phyloP scores from a whole-genome alignment of 2,888 invertebrate species.

The Cerastoderma edule region DNA sequence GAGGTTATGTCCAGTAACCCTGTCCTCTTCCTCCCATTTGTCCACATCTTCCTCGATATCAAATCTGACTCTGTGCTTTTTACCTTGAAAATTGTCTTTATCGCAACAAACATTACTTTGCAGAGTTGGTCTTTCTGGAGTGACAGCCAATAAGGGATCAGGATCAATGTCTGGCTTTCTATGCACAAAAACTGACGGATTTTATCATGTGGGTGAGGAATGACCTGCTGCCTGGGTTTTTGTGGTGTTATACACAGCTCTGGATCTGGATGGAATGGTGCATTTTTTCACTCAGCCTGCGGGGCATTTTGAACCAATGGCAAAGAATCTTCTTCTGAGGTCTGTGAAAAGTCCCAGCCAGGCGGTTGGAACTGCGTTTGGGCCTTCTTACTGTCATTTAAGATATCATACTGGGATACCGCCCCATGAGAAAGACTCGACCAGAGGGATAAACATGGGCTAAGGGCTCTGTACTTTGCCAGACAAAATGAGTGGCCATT shows the following conservation, averaged over 20 bases:
- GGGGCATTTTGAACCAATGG: constrained; percentile 60
- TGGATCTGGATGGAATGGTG: constrained; percentile 64
- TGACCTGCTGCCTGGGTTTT: constrained; percentile 34
- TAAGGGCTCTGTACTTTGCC: constrained; percentile 67
- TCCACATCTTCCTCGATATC: constrained; percentile 60
- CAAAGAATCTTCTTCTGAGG: constrained; percentile 68
- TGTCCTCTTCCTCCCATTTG: constrained; percentile 27
- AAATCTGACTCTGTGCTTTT: constrained; percentile 66
- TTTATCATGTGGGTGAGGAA: not conserved
- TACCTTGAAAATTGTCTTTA: constrained; percentile 29
- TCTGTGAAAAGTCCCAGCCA: constrained; percentile 69
- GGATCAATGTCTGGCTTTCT: constrained; percentile 49
- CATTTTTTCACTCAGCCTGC: constrained; percentile 55
- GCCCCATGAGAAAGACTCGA: constrained; percentile 62
- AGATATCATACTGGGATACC: constrained; percentile 68
- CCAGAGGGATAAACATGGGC: constrained; percentile 59
- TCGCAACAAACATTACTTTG: constrained; percentile 32
- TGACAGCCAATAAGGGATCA: constrained; percentile 71
- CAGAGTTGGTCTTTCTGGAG: constrained; percentile 66
- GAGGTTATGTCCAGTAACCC: constrained; percentile 36
- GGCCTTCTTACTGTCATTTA: constrained; percentile 54
- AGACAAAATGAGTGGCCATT: constrained; percentile 70
- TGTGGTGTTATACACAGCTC: constrained; percentile 68
- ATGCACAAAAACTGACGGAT: not conserved
- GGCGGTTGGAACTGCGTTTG: constrained; percentile 67